phyloP scores from a whole-genome alignment of 2,888 invertebrate species.

The Microchrysa polita region DNA sequence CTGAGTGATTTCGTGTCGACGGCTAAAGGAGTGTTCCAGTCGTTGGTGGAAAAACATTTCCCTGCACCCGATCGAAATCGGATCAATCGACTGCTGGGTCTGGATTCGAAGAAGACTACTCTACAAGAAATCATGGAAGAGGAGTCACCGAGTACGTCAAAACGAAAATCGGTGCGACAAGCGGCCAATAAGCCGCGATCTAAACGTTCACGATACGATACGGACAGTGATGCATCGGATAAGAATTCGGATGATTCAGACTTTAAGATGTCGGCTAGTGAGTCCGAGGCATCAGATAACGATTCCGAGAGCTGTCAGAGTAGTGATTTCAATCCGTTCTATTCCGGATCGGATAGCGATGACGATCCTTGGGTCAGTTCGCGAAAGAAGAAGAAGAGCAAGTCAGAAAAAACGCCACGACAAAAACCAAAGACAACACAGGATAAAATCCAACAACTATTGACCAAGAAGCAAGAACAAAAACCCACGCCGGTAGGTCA shows the following conservation, averaged over 20 bases:
- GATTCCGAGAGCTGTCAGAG: constrained; percentile 71
- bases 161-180: constrained; percentile 57
- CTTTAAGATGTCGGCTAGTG: constrained; percentile 59
- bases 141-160: constrained; percentile 50
- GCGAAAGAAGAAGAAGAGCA: constrained; percentile 72
- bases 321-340: constrained; percentile 93
- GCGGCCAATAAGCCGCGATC: constrained; percentile 60
- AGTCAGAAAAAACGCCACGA: constrained; percentile 61
- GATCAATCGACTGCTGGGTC: constrained; percentile 79
- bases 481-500: constrained; percentile 58
- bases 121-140: constrained; percentile 55
- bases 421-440: constrained; percentile 71
- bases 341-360: constrained; percentile 84
- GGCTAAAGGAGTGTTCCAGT: constrained; percentile 95
- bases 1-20: constrained; percentile 97
- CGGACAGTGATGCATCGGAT: constrained; percentile 70
- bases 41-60: constrained; percentile 96
- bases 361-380: constrained; percentile 83
- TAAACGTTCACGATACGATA: constrained; percentile 68
- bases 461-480: constrained; percentile 65
- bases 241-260: constrained; percentile 61
- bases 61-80: constrained; percentile 92
- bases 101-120: constrained; percentile 65
- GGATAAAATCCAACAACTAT: constrained; percentile 80
- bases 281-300: constrained; percentile 67